Conservation (phyloP, 1,140 invertebrate species). For the Euglossa dilemma region DNA sequence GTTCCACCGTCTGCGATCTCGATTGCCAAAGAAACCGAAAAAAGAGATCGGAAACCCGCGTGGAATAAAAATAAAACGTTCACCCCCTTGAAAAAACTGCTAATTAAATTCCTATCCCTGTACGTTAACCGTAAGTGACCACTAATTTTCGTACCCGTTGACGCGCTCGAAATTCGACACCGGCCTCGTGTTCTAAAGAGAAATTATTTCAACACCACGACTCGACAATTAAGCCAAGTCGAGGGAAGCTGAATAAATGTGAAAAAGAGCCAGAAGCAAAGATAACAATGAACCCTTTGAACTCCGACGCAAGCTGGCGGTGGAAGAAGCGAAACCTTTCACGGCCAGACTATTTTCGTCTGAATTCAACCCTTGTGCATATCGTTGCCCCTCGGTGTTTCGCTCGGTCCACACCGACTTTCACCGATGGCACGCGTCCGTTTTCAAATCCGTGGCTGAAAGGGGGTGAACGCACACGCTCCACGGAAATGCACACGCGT, state of each 20-base stretch:
- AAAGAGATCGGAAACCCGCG: too few relatives aligned
- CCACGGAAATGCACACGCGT: conserved; percentile 62
- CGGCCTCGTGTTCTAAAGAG: too few relatives aligned
- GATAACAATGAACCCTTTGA: conserved; percentile 62
- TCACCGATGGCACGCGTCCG: conserved; percentile 73
- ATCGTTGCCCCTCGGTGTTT: conserved; percentile 48
- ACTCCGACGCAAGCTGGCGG: conserved; percentile 50
- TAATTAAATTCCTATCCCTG: not conserved
- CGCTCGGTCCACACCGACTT: conserved; percentile 73
- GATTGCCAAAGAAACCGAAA: not conserved
- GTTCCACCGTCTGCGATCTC: not conserved
- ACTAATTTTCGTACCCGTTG: too few relatives aligned
- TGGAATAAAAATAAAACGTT: not conserved
- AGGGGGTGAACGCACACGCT: conserved; percentile 57
- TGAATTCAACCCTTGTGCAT: conserved; percentile 59
- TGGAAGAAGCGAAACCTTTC: conserved; percentile 55
- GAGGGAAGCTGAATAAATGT: conserved; percentile 11
- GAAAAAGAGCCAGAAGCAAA: conserved; percentile 7
- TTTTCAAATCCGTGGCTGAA: conserved; percentile 71
- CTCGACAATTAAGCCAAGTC: too few relatives aligned
- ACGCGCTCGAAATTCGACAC: not conserved
- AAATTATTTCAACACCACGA: not conserved
- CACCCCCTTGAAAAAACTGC: not conserved
- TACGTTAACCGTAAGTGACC: too few relatives aligned
- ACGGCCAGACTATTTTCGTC: conserved; percentile 59